Base-by-base conservation (phyloP, 2,797 vertebrate species). In the Staurois parvus region DNA sequence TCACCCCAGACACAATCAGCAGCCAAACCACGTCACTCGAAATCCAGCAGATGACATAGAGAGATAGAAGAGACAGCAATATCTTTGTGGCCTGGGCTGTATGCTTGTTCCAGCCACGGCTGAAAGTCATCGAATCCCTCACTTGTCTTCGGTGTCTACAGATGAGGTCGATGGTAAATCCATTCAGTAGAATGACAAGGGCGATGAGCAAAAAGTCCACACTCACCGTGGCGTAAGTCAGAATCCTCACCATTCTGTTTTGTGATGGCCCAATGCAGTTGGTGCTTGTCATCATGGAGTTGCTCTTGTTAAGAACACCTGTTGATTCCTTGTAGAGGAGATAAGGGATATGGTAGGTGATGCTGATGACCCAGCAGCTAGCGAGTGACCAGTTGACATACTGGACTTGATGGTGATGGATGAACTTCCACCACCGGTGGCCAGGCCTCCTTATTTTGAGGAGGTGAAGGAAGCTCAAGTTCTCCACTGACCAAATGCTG, bases 401-500 rank as follows among this genome's bases (percentile, higher is more conserved):
- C 24, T 29, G 73, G 1, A 40, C 37, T 78, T 80, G 81, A 24
- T 88, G 67, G 29, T 76, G 34, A 68, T 76, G 37, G 32, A 74
- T 87, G 52, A 85, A 85, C 59, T 73, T 89, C 12, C 67, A 82
- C 87, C 87, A 88, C 2, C 2, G 42, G 59, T 72, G 68, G 19
- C 69, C 79, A 32, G 83, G 83, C 62, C 86, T 81, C 19, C 76
- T 78, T 72, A 86, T 88, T 72, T 90, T 89, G 64, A 89, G 88
- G 84, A 89, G 82, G n/a, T 88, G 84, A 4, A 90, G 83, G 28
- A 89, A 87, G 26, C 88, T 89, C 56, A 83, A 66, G 24, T 89
- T 90, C 37, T 88, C 79, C 37, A 84, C 84, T 0, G 90, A 87
- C 77, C 85, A 90, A 69, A 88, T 88, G 42, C 89, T 90, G 77